Base-by-base conservation (phyloP, 2,113 vertebrate species). In the Phaethornis superciliosus region DNA sequence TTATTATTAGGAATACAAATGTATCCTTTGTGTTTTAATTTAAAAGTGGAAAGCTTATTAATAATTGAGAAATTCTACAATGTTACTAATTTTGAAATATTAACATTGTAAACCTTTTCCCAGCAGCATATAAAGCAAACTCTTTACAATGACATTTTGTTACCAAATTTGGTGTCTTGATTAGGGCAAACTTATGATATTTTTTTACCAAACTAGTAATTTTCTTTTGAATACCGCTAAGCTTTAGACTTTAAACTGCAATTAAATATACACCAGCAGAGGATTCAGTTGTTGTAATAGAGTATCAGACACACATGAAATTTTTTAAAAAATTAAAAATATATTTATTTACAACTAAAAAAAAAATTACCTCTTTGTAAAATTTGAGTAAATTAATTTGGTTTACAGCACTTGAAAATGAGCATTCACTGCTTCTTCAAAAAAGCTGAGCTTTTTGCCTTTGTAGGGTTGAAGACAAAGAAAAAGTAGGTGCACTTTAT, bases 1-100 rank as follows among this genome's bases (percentile, higher is more conserved):
- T 90, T 65, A 40, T 93, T 90, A 70, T 71, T 81, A 83, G 9
- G 54, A 86, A 71, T 78, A 84, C 5, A 90, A 86, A 81, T 68
- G 33, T 56, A 37, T 88, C 22, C 40, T 84, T 83, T 52, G 33
- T 78, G 47, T 86, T 94, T 95, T 88, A 95, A 82, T 93, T 94
- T 93, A 90, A 91, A 77, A 94, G 64, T 71, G 33, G 27, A n/a
- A 88, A 75, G 47, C 40, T 81, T 88, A 91, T 94, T 95, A 85
- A 88, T 68, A 40, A 81, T 7, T 49, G 35, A 86, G 52, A 77
- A 89, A 70, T 21, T 74, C 55, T 33, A 42, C 7, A 52, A 67
- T 59, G 78, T 28, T 71, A 30, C 15, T 91, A 5, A 78, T 90
- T 91, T 88, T 94, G 89, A 91, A 75, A 58, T 78, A 90, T 30